These are phyloP conservation scores for Misgurnus anguillicaudatus DNA, from an alignment of 2,113 vertebrate genomes.

Conservation along the genomic window DNA sequence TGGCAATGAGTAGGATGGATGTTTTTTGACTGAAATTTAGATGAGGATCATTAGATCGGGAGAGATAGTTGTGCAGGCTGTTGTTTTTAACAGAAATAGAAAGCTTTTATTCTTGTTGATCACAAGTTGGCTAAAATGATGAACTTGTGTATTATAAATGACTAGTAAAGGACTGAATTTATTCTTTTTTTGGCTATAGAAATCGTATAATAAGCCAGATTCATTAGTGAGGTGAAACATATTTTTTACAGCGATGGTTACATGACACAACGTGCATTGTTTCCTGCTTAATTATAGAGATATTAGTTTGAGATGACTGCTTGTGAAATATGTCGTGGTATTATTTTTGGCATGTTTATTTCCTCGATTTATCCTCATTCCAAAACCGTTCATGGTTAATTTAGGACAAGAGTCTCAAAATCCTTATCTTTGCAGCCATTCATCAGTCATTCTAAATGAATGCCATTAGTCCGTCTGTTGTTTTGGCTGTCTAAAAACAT, in stretches of 20 bases:
- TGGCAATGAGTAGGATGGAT: not conserved
- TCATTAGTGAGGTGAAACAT: not conserved
- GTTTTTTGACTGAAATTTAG: constrained; percentile 34
- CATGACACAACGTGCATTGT: constrained; percentile 5
- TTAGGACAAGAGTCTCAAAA: constrained; percentile 31
- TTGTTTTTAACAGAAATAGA: not conserved
- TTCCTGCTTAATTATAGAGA: constrained; percentile 36
- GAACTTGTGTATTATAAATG: not conserved
- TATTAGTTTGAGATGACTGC: constrained; percentile 5
- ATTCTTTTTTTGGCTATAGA: too few species aligned
- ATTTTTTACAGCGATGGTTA: not conserved
- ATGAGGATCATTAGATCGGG: constrained; percentile 27
- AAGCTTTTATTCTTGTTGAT: constrained; percentile 24
- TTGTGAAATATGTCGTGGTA: constrained; percentile 38
- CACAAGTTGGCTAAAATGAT: constrained; percentile 4
- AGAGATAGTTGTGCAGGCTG: not conserved
- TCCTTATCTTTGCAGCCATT: constrained; percentile 29
- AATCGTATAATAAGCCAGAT: too few species aligned
- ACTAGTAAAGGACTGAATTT: not conserved
- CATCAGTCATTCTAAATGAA: constrained; percentile 49
- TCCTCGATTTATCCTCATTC: constrained; percentile 36
- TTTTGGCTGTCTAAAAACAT: constrained; percentile 17
- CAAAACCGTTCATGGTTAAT: constrained; percentile 41
- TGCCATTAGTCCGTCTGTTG: constrained; percentile 41
- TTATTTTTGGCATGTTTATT: constrained; percentile 26